Base-by-base conservation (phyloP, 2,797 vertebrate genomes). In the Enteromius argenteus region DNA sequence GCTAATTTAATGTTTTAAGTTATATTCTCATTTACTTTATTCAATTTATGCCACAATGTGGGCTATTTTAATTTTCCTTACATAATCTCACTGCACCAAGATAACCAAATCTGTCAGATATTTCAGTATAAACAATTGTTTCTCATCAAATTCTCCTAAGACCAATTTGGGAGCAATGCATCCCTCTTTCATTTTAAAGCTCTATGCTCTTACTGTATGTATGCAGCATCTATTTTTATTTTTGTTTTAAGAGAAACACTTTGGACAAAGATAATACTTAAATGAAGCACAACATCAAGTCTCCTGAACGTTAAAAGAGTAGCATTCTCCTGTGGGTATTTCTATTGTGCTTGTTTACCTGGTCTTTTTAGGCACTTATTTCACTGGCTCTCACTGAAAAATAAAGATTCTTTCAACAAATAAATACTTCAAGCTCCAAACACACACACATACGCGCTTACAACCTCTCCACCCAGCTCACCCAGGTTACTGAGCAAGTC, bases 401-500 rank as follows among this genome's bases (percentile, higher is more conserved):
- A 79, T 64, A 75, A 49, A 69, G n/a, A 21, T 79, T 64, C 15
- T 14, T 53, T 80, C 14, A 67, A 79, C 35, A 72, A 81, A 81
- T 81, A 74, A 62, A 56, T 32, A 73, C 44, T 53, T 74, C 42
- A 76, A 62, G 15, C n/a, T 27, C 6, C 4, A 53, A 17, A 53
- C 30, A 68, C 32, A 85, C 71, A 80, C 75, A 62, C n/a, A 58
- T 39, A 66, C 37, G 75, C 13, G 23, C 51, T 53, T 27, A 51
- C 64, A 53, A 51, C 46, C 46, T 80, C n/a, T 80, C 60, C 60
- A 67, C 21, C 13, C 49, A 46, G 37, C 82, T 58, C 71, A 53
- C 42, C 58, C 56, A 42, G 7, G 35, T 69, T 46, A 67, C 67
- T 79, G 56, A 67, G 46, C 73, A 76, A 80, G 72, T 81, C 66